Evolutionary conservation across 2,113 vertebrate genomes (phyloP), one percentile per base, ranked within the genome.

Genomic region (Trochalopteron elliotii): DNA sequence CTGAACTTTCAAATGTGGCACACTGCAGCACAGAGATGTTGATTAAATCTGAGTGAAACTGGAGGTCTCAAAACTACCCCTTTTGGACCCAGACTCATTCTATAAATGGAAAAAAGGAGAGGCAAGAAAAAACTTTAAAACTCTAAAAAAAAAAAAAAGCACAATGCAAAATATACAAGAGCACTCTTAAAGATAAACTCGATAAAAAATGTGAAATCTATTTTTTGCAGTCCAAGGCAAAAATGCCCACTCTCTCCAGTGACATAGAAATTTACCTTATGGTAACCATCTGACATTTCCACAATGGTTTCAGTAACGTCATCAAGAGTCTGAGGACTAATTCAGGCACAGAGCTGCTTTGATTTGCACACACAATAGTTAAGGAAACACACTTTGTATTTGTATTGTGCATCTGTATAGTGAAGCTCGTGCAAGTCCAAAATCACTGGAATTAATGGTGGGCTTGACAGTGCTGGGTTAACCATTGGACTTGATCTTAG

Each of bases 401-500:
- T 55, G 4, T 50, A 24, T n/a, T 75, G 40, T 75, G n/a, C 24
- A 40, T 67, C 20, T 89, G 23, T 56, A 45, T 20, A 49, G 37
- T 22, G 33, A 57, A 70, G 72, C 6, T 89, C 9, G 13, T 5
- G 10, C 5, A 42, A 50, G 28, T 35, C 24, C 14, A 42, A 81
- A 83, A 63, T 17, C 22, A 13, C 25, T 69, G 22, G 47, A 30
- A 45, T 68, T 42, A 47, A 45, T 31, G n/a, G 25, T 55, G 14
- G 47, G 10, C 25, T 69, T 76, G 40, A 25, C 5, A 83, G 30
- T 31, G 25, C 35, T 83, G 61, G 6, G 40, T 35, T 90, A 76
- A 69, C 40, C 61, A 4, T 1, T 55, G n/a, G 30, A 55, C 14
- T 61, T 0, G 0, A 7, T 69, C 40, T 76, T 55, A 28, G 63